Conservation (phyloP, 2,888 invertebrate genomes). For the Gryllus longicercus region DNA sequence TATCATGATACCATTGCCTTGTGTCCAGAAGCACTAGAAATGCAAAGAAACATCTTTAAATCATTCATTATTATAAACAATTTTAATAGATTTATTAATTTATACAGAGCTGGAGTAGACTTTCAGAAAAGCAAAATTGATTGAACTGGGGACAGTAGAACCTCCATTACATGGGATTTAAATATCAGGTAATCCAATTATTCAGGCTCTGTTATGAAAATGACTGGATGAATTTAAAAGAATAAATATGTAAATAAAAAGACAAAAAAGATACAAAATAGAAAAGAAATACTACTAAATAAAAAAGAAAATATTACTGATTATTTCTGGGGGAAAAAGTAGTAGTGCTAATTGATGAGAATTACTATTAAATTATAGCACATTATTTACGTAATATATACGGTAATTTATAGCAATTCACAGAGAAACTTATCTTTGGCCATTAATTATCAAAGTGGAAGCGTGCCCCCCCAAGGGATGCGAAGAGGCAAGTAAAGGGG, state of each 20-base stretch:
- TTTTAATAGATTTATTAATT: no score
- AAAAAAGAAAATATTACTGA: conserved; percentile 11
- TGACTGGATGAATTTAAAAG: background rate
- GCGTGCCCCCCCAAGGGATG: no score
- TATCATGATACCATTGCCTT: conserved; percentile 87
- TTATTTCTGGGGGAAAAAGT: conserved; percentile 19
- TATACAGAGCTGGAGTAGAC: no score
- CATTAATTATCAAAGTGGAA: no score
- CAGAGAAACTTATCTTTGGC: no score
- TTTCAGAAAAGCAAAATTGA: background rate
- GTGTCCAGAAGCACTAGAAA: conserved; percentile 79
- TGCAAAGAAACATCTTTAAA: conserved; percentile 20
- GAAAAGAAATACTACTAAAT: background rate
- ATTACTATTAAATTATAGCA: no score
- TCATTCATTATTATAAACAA: no score
- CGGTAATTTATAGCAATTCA: no score
- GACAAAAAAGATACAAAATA: no score
- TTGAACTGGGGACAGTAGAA: background rate
- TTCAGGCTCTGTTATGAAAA: background rate
- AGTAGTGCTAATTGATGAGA: no score
- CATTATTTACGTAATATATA: no score
- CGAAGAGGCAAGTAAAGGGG: no score
- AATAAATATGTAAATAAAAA: background rate
- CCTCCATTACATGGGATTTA: background rate
- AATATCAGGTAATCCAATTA: background rate